phyloP scores from a whole-genome alignment of 2,888 invertebrate species.

The Ochlodes sylvanus region DNA sequence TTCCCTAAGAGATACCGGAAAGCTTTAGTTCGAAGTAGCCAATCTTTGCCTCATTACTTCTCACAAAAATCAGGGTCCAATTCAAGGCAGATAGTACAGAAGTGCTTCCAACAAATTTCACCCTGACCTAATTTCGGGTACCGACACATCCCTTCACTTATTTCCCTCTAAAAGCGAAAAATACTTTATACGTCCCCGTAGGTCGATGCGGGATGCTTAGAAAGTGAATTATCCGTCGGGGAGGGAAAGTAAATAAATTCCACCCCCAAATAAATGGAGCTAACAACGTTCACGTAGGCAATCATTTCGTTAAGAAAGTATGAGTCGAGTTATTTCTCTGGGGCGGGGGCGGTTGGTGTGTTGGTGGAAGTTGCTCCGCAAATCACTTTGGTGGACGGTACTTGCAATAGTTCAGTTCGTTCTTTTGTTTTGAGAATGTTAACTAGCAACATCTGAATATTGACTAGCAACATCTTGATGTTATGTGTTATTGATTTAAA shows the following conservation, averaged over 20 bases:
- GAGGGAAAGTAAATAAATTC: slow-evolving; percentile 79
- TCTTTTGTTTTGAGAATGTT: too few relatives aligned
- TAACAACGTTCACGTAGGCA: slow-evolving; percentile 82
- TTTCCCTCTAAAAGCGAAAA: slow-evolving; percentile 60
- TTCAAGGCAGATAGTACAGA: slow-evolving; percentile 12
- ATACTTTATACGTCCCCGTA: slow-evolving; percentile 76
- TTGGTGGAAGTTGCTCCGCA: slow-evolving; percentile 43
- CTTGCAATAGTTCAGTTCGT: not conserved
- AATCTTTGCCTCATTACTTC: slow-evolving; percentile 13
- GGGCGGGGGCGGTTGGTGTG: slow-evolving; percentile 45
- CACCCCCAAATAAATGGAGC: slow-evolving; percentile 75
- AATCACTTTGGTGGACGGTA: slow-evolving; percentile 55
- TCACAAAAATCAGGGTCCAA: slow-evolving; percentile 29
- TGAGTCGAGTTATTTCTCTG: slow-evolving; percentile 72
- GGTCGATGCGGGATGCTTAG: slow-evolving; percentile 78
- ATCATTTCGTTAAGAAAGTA: slow-evolving; percentile 83
- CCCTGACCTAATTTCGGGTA: slow-evolving; percentile 44
- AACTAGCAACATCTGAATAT: not conserved
- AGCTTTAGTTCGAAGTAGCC: slow-evolving; percentile 1
- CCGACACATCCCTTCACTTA: slow-evolving; percentile 45
- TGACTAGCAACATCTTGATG: too few relatives aligned
- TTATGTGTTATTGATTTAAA: too few relatives aligned
- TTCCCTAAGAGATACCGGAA: not conserved
- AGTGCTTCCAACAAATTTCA: slow-evolving; percentile 36
- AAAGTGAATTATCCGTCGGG: slow-evolving; percentile 80